These are phyloP conservation scores for Alligator mississippiensis DNA, from an alignment of 2,113 vertebrate genomes.

Conservation along the genomic window DNA sequence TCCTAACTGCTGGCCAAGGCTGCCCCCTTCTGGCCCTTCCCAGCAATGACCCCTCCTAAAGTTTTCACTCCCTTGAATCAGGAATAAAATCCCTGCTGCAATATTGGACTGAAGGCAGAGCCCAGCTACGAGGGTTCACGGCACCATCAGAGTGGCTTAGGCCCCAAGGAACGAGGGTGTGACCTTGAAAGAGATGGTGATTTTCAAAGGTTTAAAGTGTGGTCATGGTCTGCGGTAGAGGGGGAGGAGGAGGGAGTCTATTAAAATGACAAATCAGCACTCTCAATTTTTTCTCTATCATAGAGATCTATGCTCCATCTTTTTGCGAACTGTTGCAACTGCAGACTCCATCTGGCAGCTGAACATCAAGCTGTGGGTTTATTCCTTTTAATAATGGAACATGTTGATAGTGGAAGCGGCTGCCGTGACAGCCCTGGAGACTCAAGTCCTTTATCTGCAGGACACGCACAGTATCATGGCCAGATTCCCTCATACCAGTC, in stretches of 20 bases:
- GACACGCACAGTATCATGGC: accelerated
- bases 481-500: background rate
- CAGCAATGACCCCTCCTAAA: background rate
- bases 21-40: constrained; percentile 55
- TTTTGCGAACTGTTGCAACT: accelerated
- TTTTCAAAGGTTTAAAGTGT: background rate
- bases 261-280: constrained; percentile 6
- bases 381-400: background rate
- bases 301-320: constrained; percentile 51
- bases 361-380: background rate
- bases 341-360: background rate
- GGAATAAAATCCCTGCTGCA: background rate
- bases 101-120: background rate
- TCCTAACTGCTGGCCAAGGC: constrained; percentile 21
- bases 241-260: background rate
- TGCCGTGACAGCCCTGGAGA: accelerated
- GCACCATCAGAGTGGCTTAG: background rate
- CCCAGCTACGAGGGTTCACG: background rate
- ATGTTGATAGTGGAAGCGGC: background rate
- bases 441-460: background rate
- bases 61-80: background rate
- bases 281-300: constrained; percentile 48
- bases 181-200: background rate
- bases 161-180: background rate
- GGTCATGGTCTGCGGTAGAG: background rate